Evolutionary conservation across 2,113 vertebrate species (phyloP).

Genomic region (Ameiurus melas): DNA sequence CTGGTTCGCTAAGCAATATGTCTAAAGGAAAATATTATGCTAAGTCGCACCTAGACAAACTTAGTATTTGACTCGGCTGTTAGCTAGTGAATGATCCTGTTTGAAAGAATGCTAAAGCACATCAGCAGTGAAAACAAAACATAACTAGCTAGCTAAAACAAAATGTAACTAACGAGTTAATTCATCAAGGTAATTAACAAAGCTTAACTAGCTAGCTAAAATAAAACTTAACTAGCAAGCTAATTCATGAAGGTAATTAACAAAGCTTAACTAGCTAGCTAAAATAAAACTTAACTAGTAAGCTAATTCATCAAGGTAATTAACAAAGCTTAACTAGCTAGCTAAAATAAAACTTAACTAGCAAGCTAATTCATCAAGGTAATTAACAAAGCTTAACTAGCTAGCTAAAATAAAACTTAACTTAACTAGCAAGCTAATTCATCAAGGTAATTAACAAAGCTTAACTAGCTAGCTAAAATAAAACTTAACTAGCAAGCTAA

Average conservation of each 20-base stretch:
- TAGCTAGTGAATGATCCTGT: not conserved
- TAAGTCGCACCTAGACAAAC: not conserved
- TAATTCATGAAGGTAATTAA: too few species aligned
- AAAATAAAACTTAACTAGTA: not conserved
- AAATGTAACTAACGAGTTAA: too few species aligned
- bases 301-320: too few species aligned
- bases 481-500: too few species aligned
- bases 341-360: too few species aligned
- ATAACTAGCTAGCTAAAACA: not conserved
- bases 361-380: too few species aligned
- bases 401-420: too few species aligned
- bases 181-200: not conserved
- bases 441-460: too few species aligned
- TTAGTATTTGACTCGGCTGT: not conserved
- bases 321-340: not conserved
- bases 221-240: too few species aligned
- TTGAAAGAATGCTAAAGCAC: not conserved
- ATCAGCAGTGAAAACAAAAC: not conserved
- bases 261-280: not conserved
- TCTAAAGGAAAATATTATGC: not conserved
- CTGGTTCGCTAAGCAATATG: not conserved
- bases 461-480: too few species aligned
- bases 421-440: too few species aligned
- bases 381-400: not conserved
- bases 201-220: too few species aligned